These are phyloP conservation scores for Tinamus major DNA, from an alignment of 2,797 vertebrate species.

Conservation along the genomic window DNA sequence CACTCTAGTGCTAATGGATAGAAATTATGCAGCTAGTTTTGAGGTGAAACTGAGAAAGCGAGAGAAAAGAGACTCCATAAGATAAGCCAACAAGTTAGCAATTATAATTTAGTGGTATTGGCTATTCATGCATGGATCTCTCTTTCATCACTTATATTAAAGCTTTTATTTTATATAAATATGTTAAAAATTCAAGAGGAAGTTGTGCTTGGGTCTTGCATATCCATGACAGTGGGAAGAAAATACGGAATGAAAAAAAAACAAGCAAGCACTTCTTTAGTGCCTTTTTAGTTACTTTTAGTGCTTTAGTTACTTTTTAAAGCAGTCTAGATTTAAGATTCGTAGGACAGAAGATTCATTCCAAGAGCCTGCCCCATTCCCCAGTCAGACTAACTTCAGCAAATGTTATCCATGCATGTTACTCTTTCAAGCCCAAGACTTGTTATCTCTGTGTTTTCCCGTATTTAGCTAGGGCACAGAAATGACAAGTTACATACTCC, in stretches of 20 bases:
- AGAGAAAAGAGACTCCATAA: background rate
- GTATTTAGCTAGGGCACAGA: slow-evolving; percentile 52
- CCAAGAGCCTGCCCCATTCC: background rate
- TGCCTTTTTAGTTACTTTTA: too few relatives aligned
- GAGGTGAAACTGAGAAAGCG: background rate
- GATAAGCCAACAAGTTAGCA: background rate
- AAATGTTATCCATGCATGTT: slow-evolving; percentile 32
- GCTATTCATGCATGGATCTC: background rate
- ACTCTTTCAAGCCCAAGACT: slow-evolving; percentile 69
- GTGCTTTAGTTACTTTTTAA: too few relatives aligned
- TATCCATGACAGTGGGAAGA: background rate
- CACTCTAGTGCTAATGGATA: background rate
- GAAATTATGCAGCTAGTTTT: slow-evolving; percentile 17
- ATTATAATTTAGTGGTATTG: background rate
- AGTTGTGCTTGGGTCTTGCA: background rate
- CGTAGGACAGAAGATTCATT: slow-evolving; percentile 49
- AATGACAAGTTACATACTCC: slow-evolving; percentile 5
- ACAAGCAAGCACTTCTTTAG: too few relatives aligned
- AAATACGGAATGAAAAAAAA: background rate
- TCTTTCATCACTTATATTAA: background rate
- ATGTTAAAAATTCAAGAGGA: background rate
- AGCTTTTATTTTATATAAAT: background rate
- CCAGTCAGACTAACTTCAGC: slow-evolving; percentile 8
- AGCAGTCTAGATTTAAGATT: slow-evolving; percentile 39
- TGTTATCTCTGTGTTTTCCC: slow-evolving; percentile 65